Conservation (phyloP, 2,113 vertebrate species). For the Morone chrysops region DNA sequence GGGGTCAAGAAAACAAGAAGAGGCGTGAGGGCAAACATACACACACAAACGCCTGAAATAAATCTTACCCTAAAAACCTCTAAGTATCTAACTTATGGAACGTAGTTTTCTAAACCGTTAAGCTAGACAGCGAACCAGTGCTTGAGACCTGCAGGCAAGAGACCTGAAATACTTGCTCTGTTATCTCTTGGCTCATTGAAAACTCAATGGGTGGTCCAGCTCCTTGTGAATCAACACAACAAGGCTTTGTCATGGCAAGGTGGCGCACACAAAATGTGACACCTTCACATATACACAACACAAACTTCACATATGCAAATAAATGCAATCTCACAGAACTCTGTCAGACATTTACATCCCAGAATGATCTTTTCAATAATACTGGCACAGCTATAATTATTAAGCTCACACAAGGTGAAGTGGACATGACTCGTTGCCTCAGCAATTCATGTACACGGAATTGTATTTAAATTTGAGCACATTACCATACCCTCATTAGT, state of each 20-base stretch:
- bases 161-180: background rate
- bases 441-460: background rate
- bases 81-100: no score
- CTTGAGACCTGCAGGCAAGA: background rate
- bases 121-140: background rate
- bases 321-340: constrained; percentile 14
- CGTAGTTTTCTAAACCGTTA: background rate
- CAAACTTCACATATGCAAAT: constrained; percentile 10
- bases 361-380: background rate
- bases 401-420: background rate
- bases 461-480: background rate
- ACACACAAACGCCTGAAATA: background rate
- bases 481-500: background rate
- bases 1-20: background rate
- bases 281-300: background rate
- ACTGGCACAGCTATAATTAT: background rate
- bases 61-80: background rate
- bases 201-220: constrained; percentile 43
- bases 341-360: background rate
- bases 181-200: constrained; percentile 34
- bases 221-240: constrained; percentile 1
- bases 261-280: background rate
- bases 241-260: background rate
- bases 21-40: background rate
- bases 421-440: background rate